A percentile compares a stretch with the other conserved stretches of the same genome.
These are phyloP conservation scores for Garrulus glandarius DNA, from an alignment of 2,797 vertebrate genomes.

Conservation along the genomic window DNA sequence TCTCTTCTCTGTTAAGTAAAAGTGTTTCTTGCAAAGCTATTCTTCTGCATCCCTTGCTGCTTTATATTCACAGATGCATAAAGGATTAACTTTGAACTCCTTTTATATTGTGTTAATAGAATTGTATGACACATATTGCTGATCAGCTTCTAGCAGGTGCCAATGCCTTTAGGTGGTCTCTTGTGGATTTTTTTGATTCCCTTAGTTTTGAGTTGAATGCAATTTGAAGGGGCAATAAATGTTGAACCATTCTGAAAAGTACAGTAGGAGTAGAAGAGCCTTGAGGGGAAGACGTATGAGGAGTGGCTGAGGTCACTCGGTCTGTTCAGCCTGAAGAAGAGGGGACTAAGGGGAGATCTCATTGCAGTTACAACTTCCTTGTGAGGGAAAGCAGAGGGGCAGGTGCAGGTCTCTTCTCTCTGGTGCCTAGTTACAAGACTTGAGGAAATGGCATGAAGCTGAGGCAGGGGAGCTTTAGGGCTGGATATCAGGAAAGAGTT, in stretches of 20 bases:
- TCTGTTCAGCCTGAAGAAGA: not conserved
- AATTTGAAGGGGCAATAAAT: not conserved
- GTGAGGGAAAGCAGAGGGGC: not conserved
- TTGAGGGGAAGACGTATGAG: not conserved
- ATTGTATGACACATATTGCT: not conserved
- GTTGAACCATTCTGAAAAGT: not conserved
- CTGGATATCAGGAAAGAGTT: not conserved
- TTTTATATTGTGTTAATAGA: not conserved
- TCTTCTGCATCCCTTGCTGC: not conserved
- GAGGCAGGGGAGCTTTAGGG: not conserved
- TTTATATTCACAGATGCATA: not conserved
- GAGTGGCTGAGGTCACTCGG: not conserved
- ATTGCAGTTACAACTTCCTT: rapidly evolving
- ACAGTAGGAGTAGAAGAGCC: not conserved
- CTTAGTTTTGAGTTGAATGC: not conserved
- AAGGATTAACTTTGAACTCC: not conserved
- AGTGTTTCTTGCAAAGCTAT: not conserved
- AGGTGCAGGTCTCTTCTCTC: not conserved
- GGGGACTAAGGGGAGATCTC: not conserved
- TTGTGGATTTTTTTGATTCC: not conserved
- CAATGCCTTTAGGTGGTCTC: not conserved
- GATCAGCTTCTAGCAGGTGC: not conserved
- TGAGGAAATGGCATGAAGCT: rapidly evolving
- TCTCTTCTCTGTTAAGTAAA: not conserved
- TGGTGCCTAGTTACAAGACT: not conserved